phyloP scores from a whole-genome alignment of 30 jellyfish, hydroid and myxozoan species.

The Aurelia sp. region DNA sequence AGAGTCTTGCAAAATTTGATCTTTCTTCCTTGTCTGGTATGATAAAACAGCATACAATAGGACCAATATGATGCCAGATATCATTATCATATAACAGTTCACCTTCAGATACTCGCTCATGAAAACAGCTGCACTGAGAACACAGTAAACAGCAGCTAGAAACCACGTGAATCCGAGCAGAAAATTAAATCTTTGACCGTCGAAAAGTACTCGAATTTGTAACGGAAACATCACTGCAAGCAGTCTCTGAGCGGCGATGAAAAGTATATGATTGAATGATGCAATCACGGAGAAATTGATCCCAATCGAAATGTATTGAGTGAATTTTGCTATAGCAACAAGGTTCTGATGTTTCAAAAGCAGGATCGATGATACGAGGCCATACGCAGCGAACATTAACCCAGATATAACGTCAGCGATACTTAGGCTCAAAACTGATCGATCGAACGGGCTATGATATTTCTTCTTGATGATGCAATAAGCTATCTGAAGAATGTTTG shows the following conservation, averaged over 20 bases:
- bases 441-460: conserved; percentile 17
- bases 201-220: background rate
- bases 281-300: conserved; percentile 34
- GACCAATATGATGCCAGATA: conserved; percentile 7
- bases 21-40: background rate
- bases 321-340: background rate
- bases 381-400: background rate
- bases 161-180: conserved; percentile 16
- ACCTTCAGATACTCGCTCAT: conserved; percentile 14
- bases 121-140: conserved; percentile 5
- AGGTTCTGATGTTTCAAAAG: background rate
- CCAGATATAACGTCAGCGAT: conserved; percentile 8
- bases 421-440: conserved; percentile 27
- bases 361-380: conserved; percentile 2
- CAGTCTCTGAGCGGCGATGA: conserved; percentile 45
- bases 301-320: conserved; percentile 1
- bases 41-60: conserved; percentile 7
- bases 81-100: conserved; percentile 5
- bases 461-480: background rate
- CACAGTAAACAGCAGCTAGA: conserved; percentile 8
- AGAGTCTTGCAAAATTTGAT: background rate
- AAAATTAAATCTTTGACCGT: conserved; percentile 8
- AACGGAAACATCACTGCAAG: conserved; percentile 36
- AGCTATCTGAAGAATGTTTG: conserved; percentile 16
- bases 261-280: conserved; percentile 30